Base-by-base conservation (phyloP, 2,113 vertebrate species). In the Gambusia affinis region DNA sequence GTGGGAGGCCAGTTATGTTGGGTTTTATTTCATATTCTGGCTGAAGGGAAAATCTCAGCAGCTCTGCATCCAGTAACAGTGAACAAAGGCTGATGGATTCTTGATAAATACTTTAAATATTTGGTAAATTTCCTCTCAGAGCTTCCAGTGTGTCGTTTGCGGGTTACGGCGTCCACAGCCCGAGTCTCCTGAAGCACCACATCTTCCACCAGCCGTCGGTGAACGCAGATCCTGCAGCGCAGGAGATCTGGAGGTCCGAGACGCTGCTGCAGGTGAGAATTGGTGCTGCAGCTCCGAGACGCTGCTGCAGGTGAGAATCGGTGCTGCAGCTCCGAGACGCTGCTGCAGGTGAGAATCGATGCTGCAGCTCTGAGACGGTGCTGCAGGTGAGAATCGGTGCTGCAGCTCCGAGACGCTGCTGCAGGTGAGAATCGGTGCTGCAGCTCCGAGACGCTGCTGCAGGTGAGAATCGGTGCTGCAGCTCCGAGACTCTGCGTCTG, bases 211-310 rank as follows among this genome's bases (percentile, higher is more conserved):
- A 99, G 87, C 96, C 96, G 0, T 96, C 96, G 0, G 97, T 96
- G 57, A 99, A 96, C 0, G 96, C 97, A 30, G 98, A 99, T 85
- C 97, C 97, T 0, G 94, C 97, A 5, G 98, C 97, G 39, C 98
- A 99, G 81, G 97, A 99, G 86, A 98, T 99, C 93, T 99, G 98
- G 98, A 95, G 97, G 24, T 96, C 98, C 0, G 98, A 99, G 79
- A 97, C 96, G 0, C 85, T 99, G 47, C 83, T 99, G 1, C 97
- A 98, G 92, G 94, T 95, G 15, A 75, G 79, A 37, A n/a, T n/a
- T n/a, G n/a, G n/a, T n/a, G n/a, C 93, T 99, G 98, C 98, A 95
- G 97, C 22, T 96, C 98, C 0, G 98, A 99, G 79, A 97, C 96
- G 0, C 85, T 99, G 47, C 83, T 99, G 1, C 97, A 98, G 92